Base-by-base conservation (phyloP, 2,113 vertebrate species). In the Dendropsophus ebraccatus region DNA sequence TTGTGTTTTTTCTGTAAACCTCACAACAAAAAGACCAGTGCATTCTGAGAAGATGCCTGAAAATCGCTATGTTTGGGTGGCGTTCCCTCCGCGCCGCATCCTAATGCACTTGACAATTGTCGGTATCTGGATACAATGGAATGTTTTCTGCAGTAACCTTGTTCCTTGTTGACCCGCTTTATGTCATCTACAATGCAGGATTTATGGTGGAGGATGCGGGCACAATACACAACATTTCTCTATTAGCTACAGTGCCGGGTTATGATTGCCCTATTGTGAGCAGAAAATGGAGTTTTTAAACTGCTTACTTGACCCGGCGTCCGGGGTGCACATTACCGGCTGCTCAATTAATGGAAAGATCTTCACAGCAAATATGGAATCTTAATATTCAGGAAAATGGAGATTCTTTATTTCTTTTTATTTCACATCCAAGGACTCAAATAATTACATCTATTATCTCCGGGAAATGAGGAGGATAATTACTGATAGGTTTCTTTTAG, bases 111-210 rank as follows among this genome's bases (percentile, higher is more conserved):
- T 47, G 78, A 70, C 72, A 84, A 84, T 65, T 47, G 56, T 50
- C 19, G 54, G 30, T 65, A 84, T 84, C 73, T 13, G 47, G 13
- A 58, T 74, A 84, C 82, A 84, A 85, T 65, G 67, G 49, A 78
- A 47, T 72, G 56, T 70, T 47, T 56, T 72, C 75, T 72, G 76
- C 62, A 19, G 75, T 80, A 76, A 86, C 84, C 84, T 81, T 80
- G 83, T 50, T 84, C 83, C 37, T 65, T 50, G 72, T 30, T 76
- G 84, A 86, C 84, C 84, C 21, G 60, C 62, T 84, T 56, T 74
- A 47, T 41, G 58, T 37, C 41, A 5, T 1, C 10, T 1, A 80
- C 76, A 73, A 86, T 72, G 19, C 35, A 28, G 65, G 54, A 41
- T 81, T 32, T 60, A 73, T 60, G 45, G 47, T 54, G 35, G 76